phyloP scores from a whole-genome alignment of 1,140 invertebrate species.

The Metaphire vulgaris region DNA sequence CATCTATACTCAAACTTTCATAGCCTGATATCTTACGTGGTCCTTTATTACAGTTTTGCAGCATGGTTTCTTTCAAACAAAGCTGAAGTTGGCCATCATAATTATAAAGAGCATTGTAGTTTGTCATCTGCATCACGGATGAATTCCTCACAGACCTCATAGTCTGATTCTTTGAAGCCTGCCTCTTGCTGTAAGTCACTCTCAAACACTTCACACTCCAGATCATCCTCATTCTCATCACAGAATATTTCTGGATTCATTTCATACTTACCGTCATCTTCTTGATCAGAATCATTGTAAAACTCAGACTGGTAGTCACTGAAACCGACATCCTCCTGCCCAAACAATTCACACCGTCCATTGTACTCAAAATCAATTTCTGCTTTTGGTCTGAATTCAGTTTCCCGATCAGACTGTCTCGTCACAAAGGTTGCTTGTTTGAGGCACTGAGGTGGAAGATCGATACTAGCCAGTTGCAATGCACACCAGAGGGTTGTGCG shows the following conservation, averaged over 20 bases:
- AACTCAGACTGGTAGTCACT: too few species aligned
- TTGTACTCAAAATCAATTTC: too few species aligned
- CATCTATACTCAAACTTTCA: neutral
- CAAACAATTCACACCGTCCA: too few species aligned
- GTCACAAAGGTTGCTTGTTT: constrained; percentile 13
- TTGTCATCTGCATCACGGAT: neutral
- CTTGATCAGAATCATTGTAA: neutral
- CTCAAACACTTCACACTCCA: neutral
- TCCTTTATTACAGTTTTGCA: neutral
- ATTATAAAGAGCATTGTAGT: neutral
- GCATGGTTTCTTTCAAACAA: neutral
- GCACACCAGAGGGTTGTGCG: constrained; percentile 63
- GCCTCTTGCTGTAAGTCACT: neutral
- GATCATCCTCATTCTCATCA: neutral
- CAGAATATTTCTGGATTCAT: neutral
- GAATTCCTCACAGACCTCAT: neutral
- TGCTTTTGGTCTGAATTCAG: too few species aligned
- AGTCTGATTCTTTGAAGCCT: neutral
- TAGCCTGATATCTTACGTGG: neutral
- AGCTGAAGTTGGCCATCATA: neutral
- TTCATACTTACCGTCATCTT: neutral
- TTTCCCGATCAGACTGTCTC: neutral
- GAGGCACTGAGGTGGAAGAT: constrained; percentile 28
- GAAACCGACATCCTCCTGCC: too few species aligned
- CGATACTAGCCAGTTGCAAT: constrained; percentile 50